Evolutionary conservation across 2,113 vertebrate genomes (phyloP), one percentile per base, ranked within the genome.

Genomic region (Microtus montanus): DNA sequence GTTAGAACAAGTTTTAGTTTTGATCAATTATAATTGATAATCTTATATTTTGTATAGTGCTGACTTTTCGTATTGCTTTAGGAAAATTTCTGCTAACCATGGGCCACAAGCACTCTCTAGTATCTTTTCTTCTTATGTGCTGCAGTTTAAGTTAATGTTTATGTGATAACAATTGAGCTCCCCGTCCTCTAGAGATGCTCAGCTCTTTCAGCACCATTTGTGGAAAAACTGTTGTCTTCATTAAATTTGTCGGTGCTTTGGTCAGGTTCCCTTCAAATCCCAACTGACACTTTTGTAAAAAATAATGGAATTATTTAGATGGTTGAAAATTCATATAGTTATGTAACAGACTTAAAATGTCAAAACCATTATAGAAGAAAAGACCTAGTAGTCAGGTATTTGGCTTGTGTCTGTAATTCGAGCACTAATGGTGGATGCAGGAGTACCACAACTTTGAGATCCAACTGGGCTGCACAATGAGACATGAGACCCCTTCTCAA

Each of bases 101-200:
- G 86, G 58, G 7, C 70, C 71, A 63, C 30, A 82, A 86, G 73
- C 12, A 90, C 71, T n/a, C 91, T 77, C 33, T 64, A n/a, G 0
- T 71, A 30, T 64, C 24, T 68, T 77, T 94, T 78, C 35, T 87
- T 90, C 30, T 71, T 85, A 19, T 28, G 20, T 38, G 15, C 86
- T 52, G 28, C 33, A 91, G 91, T 89, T 94, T 13, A 93, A 87
- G 30, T 89, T 73, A 77, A 49, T 71, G 83, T 93, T 90, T 93
- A 5, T 61, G 14, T 38, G 12, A 4, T 52, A 85, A 83, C 12
- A 44, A 84, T 38, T 66, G 47, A 70, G 0, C n/a, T 35, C 20
- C 13, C 66, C 8, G 33, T 70, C 33, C 84, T 52, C 30, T 11
- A 58, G n/a, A 70, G 38, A 73, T 1, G 38, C 20, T 54, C 66